Percentiles rank a stretch among this genome's conserved stretches.
Conservation (phyloP, 2,113 vertebrate species). For the Heterocephalus glaber region DNA sequence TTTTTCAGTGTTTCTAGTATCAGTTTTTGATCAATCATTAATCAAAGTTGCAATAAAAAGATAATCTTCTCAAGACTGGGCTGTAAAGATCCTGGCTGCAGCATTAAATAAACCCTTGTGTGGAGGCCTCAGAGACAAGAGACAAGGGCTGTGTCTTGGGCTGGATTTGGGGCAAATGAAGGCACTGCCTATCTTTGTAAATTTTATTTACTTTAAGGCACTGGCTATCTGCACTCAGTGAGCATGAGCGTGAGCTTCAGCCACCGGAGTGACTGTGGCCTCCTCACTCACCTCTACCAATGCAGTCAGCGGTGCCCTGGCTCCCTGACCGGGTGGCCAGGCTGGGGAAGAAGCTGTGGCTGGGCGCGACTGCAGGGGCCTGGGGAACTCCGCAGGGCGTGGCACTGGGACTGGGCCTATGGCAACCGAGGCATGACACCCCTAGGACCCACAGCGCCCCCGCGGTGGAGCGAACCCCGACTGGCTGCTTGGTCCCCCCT, state of each 20-base stretch:
- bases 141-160: background rate
- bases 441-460: background rate
- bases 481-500: background rate
- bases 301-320: background rate
- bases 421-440: background rate
- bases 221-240: too few species aligned
- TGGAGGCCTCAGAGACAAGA: slow-evolving; percentile 19
- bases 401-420: background rate
- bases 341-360: background rate
- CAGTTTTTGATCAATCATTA: slow-evolving; percentile 80
- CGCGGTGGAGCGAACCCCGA: rapidly evolving
- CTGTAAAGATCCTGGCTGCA: slow-evolving; percentile 63
- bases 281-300: background rate
- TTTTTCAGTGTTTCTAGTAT: slow-evolving; percentile 68
- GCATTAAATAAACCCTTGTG: slow-evolving; percentile 51
- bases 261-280: background rate
- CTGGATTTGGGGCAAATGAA: background rate
- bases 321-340: background rate
- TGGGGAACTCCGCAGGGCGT: background rate
- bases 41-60: slow-evolving; percentile 78
- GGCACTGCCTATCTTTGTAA: background rate
- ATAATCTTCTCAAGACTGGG: slow-evolving; percentile 63
- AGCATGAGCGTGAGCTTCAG: background rate
- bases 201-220: too few species aligned
- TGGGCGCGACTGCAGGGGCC: background rate